phyloP scores from a whole-genome alignment of 2,888 invertebrate species.

The Lepidocyrtoides sp. region DNA sequence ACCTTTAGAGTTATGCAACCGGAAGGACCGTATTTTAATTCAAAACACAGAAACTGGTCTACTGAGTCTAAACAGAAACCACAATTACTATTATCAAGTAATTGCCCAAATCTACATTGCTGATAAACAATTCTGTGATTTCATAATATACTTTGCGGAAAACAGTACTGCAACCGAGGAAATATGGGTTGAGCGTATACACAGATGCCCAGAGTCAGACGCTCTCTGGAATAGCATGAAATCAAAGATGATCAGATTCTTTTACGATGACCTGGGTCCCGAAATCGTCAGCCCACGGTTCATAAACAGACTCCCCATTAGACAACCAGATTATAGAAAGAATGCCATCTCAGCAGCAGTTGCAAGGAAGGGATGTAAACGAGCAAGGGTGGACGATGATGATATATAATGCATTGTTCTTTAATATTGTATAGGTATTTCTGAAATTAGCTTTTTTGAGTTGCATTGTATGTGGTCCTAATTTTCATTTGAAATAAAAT shows the following conservation, averaged over 20 bases:
- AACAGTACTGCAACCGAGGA: not conserved
- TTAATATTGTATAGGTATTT: too few relatives aligned
- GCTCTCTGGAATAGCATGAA: slow-evolving; percentile 29
- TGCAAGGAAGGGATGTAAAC: too few relatives aligned
- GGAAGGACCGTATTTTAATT: slow-evolving; percentile 5
- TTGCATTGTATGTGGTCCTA: too few relatives aligned
- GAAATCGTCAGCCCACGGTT: slow-evolving; percentile 46
- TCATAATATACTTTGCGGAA: slow-evolving; percentile 41
- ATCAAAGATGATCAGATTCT: slow-evolving; percentile 50
- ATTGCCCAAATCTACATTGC: slow-evolving; percentile 65
- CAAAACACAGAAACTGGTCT: not conserved
- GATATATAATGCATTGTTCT: too few relatives aligned
- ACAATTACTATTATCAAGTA: slow-evolving; percentile 62
- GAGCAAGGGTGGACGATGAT: too few relatives aligned
- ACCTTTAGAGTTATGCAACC: not conserved
- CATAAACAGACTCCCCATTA: not conserved
- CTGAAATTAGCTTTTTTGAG: too few relatives aligned
- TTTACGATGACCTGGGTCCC: slow-evolving; percentile 53
- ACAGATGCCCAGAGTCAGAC: not conserved
- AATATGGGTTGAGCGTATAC: slow-evolving; percentile 18
- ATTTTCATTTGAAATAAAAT: too few relatives aligned
- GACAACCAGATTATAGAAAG: slow-evolving; percentile 33
- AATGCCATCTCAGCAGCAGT: too few relatives aligned
- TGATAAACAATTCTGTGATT: slow-evolving; percentile 56
- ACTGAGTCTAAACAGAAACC: not conserved